Percentiles rank a stretch among this genome's conserved stretches.
phyloP scores from a whole-genome alignment of 2,888 invertebrate species.

The Eupithecia subumbrata region DNA sequence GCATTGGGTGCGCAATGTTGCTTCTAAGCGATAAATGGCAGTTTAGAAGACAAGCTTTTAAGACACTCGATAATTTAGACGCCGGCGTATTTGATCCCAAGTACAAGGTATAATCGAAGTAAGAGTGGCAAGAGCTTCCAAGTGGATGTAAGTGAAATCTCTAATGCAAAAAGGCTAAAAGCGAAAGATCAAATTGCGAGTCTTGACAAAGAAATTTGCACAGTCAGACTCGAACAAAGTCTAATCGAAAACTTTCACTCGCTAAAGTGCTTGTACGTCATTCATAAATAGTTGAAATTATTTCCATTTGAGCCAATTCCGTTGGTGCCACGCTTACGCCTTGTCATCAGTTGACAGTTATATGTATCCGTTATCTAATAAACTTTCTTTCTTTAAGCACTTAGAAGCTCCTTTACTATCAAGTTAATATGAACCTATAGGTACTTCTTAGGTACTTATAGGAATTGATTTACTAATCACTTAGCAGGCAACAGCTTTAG shows the following conservation, averaged over 20 bases:
- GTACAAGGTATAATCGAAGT: slow-evolving; percentile 17
- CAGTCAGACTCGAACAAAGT: slow-evolving; percentile 41
- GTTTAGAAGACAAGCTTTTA: slow-evolving; percentile 28
- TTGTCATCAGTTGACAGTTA: slow-evolving; percentile 34
- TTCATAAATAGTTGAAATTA: slow-evolving; percentile 38
- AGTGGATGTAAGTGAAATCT: slow-evolving; percentile 28
- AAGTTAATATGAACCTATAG: neutral
- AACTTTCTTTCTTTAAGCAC: slow-evolving; percentile 26
- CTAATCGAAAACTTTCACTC: slow-evolving; percentile 44
- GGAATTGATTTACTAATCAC: neutral
- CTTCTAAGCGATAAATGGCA: slow-evolving; percentile 18
- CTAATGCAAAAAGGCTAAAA: slow-evolving; percentile 26
- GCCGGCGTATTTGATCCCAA: slow-evolving; percentile 14
- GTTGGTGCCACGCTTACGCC: slow-evolving; percentile 26
- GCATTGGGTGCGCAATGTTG: slow-evolving; percentile 15
- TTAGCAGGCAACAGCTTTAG: neutral
- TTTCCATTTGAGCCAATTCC: slow-evolving; percentile 29
- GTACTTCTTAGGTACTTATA: too few species aligned
- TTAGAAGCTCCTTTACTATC: neutral
- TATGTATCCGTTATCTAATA: slow-evolving; percentile 18
- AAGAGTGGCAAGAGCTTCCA: slow-evolving; percentile 16
- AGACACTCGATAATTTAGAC: slow-evolving; percentile 23
- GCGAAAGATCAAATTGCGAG: slow-evolving; percentile 28
- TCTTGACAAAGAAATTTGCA: slow-evolving; percentile 37
- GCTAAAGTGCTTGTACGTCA: slow-evolving; percentile 37